Conservation (phyloP, 2,113 vertebrate genomes). For the Halichoeres trimaculatus region DNA sequence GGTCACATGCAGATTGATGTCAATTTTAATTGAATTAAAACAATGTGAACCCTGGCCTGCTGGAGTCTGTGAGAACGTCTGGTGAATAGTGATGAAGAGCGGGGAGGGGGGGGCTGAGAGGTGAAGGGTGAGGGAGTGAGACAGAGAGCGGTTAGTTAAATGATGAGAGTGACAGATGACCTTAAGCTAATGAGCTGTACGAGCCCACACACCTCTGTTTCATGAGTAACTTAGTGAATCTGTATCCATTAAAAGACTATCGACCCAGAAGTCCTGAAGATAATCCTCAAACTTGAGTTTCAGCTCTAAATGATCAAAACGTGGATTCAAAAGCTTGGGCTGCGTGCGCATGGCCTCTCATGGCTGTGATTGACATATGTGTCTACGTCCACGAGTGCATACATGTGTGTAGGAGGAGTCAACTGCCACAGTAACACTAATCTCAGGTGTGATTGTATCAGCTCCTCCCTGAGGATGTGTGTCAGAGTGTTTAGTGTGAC, state of each 20-base stretch:
- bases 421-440: conserved; percentile 65
- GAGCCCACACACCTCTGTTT: conserved; percentile 26
- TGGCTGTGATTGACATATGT: conserved; percentile 36
- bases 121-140: conserved; percentile 29
- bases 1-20: conserved; percentile 80
- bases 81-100: conserved; percentile 77
- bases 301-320: conserved; percentile 1
- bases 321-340: conserved; percentile 15
- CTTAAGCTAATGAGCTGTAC: conserved; percentile 68
- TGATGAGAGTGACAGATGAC: conserved; percentile 64
- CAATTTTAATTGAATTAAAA: conserved; percentile 83
- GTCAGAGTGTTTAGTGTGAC: conserved; percentile 27
- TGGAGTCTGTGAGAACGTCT: conserved; percentile 73
- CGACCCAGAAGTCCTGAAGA: not conserved
- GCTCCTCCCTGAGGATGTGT: conserved; percentile 49
- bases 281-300: not conserved
- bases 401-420: conserved; percentile 38
- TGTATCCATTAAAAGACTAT: conserved; percentile 14
- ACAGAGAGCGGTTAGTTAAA: conserved; percentile 62
- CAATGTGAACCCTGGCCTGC: conserved; percentile 75
- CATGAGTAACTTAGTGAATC: conserved; percentile 39
- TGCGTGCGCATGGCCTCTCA: not conserved
- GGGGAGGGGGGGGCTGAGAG: not conserved
- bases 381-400: conserved; percentile 38
- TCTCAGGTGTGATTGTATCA: conserved; percentile 73